phyloP scores from a whole-genome alignment of 1,140 invertebrate species.

The Tetragnatha versicolor region DNA sequence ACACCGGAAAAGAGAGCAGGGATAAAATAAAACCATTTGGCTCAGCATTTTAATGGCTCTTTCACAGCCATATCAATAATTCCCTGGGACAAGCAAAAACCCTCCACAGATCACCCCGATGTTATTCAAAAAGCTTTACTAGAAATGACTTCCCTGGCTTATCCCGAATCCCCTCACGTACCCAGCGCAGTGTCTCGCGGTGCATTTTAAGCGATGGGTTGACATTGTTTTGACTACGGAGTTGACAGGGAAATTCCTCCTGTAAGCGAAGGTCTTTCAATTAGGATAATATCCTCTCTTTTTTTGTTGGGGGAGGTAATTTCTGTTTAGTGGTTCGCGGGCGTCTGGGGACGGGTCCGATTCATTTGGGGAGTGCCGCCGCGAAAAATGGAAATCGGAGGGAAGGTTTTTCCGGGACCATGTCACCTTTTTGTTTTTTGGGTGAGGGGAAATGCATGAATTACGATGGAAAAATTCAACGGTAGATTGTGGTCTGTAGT shows the following conservation, averaged over 20 bases:
- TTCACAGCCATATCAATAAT: too few species aligned
- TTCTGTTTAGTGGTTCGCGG: background rate
- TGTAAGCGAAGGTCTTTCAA: slow-evolving; percentile 42
- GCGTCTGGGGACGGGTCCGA: background rate
- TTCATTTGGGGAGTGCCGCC: slow-evolving; percentile 15
- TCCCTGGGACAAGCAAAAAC: too few species aligned
- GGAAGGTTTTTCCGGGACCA: too few species aligned
- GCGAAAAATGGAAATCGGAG: slow-evolving; percentile 1
- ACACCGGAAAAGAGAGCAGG: too few species aligned
- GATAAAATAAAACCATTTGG: too few species aligned
- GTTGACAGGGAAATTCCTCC: slow-evolving; percentile 2
- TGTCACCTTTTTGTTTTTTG: too few species aligned
- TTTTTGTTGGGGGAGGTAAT: background rate
- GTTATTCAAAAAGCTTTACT: slow-evolving; percentile 38
- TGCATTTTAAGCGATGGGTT: slow-evolving; percentile 38
- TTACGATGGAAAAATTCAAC: too few species aligned
- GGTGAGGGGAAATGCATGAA: too few species aligned
- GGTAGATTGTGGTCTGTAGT: too few species aligned
- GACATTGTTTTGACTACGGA: slow-evolving; percentile 49
- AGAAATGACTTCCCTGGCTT: slow-evolving; percentile 28
- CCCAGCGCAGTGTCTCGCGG: background rate
- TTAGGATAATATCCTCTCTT: slow-evolving; percentile 44
- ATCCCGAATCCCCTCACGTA: slow-evolving; percentile 6
- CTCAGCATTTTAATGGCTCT: too few species aligned
- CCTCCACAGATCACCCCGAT: too few species aligned